Evolutionary conservation across 2,797 vertebrate genomes (phyloP).

Genomic region (Liasis olivaceus): DNA sequence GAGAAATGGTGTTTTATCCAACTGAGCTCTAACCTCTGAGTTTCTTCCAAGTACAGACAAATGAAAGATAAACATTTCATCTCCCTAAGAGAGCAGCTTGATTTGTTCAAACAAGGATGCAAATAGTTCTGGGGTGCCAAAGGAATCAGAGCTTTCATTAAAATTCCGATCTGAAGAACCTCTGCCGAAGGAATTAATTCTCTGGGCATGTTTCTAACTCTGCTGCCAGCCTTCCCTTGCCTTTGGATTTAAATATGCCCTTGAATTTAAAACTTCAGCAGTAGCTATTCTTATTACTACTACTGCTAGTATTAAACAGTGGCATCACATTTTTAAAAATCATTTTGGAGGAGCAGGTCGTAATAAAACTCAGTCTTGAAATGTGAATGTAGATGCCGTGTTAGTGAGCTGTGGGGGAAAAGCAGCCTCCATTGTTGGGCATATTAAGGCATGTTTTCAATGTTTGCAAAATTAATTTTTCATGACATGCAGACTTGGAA

Average conservation of each 20-base stretch:
- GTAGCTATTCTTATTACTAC: not conserved
- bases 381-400: not conserved
- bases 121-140: not conserved
- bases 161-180: slow-evolving; percentile 39
- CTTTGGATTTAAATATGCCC: not conserved
- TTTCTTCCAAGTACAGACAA: not conserved
- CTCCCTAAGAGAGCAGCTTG: slow-evolving; percentile 5
- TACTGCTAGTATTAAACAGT: not conserved
- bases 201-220: not conserved
- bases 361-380: not conserved
- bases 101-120: slow-evolving; percentile 37
- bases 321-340: not conserved
- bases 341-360: not conserved
- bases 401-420: not conserved
- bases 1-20: not conserved
- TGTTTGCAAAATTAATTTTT: not conserved
- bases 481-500: not conserved
- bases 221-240: not conserved
- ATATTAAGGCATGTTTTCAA: not conserved
- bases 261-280: not conserved
- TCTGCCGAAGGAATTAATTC: not conserved
- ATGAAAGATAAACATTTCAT: slow-evolving; percentile 57
- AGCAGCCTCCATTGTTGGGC: not conserved
- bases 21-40: not conserved
- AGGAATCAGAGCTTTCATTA: slow-evolving; percentile 36